These are phyloP conservation scores for Chironomus riparius DNA, from an alignment of 2,888 invertebrate species.

Conservation along the genomic window DNA sequence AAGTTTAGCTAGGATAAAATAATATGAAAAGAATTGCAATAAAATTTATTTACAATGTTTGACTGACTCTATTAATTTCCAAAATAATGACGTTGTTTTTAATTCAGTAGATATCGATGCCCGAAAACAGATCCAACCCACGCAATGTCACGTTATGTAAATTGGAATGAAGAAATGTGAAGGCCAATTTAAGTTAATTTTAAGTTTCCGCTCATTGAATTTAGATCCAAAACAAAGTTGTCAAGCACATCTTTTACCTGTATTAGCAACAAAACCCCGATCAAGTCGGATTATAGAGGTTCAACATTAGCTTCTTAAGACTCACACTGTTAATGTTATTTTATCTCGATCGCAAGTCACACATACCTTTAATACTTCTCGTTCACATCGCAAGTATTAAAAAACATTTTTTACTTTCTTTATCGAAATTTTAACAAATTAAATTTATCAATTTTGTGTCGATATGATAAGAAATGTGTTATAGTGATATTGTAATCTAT, in stretches of 20 bases:
- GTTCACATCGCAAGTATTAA: not conserved
- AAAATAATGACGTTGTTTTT: not conserved
- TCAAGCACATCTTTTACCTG: not conserved
- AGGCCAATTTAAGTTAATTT: not conserved
- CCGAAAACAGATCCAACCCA: slow-evolving; percentile 9
- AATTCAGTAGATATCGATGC: slow-evolving; percentile 16
- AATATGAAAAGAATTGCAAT: not conserved
- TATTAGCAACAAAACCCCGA: not conserved
- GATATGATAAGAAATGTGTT: slow-evolving; percentile 1
- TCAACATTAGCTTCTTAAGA: not conserved
- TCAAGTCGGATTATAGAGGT: not conserved
- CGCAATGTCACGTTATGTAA: not conserved
- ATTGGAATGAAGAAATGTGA: not conserved
- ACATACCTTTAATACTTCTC: not conserved
- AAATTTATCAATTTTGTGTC: not conserved
- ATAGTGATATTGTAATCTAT: not conserved
- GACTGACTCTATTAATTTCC: not conserved
- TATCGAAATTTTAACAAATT: not conserved
- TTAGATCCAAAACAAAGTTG: too few species aligned
- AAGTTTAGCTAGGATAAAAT: not conserved
- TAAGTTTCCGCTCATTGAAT: not conserved
- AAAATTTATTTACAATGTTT: not conserved
- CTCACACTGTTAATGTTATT: not conserved
- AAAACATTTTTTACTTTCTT: not conserved
- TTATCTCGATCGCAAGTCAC: not conserved